These are phyloP conservation scores for Dusona sp. DNA, from an alignment of 2,888 invertebrate species.

Conservation along the genomic window DNA sequence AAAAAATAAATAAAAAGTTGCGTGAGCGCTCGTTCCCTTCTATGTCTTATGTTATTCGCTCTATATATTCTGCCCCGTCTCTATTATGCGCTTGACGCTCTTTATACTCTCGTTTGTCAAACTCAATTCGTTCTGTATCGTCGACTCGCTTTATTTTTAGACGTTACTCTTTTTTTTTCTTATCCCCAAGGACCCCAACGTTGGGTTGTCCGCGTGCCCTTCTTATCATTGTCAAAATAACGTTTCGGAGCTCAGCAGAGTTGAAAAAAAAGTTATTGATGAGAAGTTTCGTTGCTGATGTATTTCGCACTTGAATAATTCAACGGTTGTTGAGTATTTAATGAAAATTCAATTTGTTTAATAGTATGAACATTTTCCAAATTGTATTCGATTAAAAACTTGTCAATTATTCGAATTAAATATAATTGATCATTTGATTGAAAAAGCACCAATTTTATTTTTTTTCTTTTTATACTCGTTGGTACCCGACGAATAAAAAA, in stretches of 20 bases:
- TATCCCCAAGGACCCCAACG: neutral
- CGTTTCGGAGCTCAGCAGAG: neutral
- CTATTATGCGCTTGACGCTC: constrained; percentile 46
- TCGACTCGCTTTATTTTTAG: constrained; percentile 21
- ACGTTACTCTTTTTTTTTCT: neutral
- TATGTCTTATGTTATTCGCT: neutral
- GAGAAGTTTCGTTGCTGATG: neutral
- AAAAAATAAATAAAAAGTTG: neutral
- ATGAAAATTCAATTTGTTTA: neutral
- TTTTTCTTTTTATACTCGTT: neutral
- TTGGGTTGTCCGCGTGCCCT: neutral
- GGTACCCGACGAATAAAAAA: constrained; percentile 9
- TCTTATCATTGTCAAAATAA: neutral
- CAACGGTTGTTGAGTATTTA: neutral
- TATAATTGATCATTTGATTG: neutral
- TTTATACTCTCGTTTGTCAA: constrained; percentile 54
- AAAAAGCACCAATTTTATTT: neutral
- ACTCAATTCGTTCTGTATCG: constrained; percentile 33
- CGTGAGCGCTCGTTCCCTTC: neutral
- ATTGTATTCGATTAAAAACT: neutral
- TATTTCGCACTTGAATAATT: neutral
- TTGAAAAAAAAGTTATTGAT: neutral
- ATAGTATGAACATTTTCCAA: neutral
- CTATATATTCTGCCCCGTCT: constrained; percentile 13
- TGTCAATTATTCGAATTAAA: neutral